These are phyloP conservation scores for Aplodontia rufa DNA, from an alignment of 2,113 vertebrate species.

Conservation along the genomic window DNA sequence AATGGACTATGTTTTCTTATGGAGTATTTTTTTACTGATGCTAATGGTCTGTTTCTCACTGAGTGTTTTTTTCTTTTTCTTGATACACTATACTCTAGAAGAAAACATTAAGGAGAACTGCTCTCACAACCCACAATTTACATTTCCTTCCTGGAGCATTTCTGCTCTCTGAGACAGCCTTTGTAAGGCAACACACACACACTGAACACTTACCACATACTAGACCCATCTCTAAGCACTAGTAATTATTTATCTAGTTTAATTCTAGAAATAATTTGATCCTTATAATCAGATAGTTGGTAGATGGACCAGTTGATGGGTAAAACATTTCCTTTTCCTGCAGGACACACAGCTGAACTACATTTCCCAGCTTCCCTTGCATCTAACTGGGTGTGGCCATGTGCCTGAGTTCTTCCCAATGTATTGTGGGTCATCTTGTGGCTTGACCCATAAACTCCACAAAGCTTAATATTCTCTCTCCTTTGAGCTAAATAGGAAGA, in stretches of 20 bases:
- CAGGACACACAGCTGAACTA: neutral
- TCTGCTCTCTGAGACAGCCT: neutral
- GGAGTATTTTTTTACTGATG: slow-evolving; percentile 9
- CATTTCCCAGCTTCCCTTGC: slow-evolving; percentile 22
- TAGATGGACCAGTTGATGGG: neutral
- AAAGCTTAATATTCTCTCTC: neutral
- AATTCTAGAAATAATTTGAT: neutral
- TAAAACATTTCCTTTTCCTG: neutral
- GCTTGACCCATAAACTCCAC: neutral
- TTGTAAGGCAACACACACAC: neutral
- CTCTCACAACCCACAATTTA: slow-evolving; percentile 41
- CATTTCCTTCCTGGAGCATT: slow-evolving; percentile 51
- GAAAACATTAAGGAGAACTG: neutral
- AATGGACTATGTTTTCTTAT: slow-evolving; percentile 52
- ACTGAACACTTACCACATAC: neutral
- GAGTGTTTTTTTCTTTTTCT: neutral
- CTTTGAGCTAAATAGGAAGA: neutral
- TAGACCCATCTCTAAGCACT: neutral
- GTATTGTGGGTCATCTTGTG: neutral
- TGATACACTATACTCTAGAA: slow-evolving; percentile 28
- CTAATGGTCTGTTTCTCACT: slow-evolving; percentile 63
- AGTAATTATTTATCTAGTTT: neutral
- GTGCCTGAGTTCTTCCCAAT: neutral
- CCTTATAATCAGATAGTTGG: neutral
- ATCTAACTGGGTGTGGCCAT: neutral